Evolutionary conservation across 2,113 vertebrate species (phyloP).

Genomic region (Xenopus borealis): DNA sequence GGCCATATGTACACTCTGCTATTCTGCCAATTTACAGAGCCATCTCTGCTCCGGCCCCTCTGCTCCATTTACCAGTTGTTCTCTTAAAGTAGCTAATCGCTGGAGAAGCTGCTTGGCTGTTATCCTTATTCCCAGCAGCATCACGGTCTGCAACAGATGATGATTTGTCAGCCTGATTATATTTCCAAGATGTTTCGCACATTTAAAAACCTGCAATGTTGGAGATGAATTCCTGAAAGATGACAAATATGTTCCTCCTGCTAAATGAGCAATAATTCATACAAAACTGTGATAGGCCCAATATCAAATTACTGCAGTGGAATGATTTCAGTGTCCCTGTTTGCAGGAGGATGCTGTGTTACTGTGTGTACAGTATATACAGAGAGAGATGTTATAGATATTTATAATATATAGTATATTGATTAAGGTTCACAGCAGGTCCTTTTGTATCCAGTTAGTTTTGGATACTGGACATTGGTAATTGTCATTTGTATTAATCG

Average conservation of each 20-base stretch:
- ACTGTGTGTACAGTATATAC: no score
- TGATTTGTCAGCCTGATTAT: conserved; percentile 15
- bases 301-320: no score
- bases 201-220: neutral
- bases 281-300: no score
- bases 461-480: no score
- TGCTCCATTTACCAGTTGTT: conserved; percentile 20
- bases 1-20: neutral
- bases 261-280: no score
- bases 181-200: conserved; percentile 5
- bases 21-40: conserved; percentile 24
- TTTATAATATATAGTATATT: no score
- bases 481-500: no score
- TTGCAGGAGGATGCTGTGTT: no score
- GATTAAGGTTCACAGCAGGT: no score
- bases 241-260: neutral
- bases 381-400: no score
- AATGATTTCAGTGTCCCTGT: no score
- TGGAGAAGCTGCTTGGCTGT: conserved; percentile 1
- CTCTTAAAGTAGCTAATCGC: conserved; percentile 14
- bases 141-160: conserved; percentile 16
- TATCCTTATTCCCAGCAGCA: conserved; percentile 25
- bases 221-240: neutral
- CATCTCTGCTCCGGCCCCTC: neutral
- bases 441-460: no score